Evolutionary conservation across 2,888 invertebrate genomes (phyloP).

Genomic region (Polydrusus tereticollis): DNA sequence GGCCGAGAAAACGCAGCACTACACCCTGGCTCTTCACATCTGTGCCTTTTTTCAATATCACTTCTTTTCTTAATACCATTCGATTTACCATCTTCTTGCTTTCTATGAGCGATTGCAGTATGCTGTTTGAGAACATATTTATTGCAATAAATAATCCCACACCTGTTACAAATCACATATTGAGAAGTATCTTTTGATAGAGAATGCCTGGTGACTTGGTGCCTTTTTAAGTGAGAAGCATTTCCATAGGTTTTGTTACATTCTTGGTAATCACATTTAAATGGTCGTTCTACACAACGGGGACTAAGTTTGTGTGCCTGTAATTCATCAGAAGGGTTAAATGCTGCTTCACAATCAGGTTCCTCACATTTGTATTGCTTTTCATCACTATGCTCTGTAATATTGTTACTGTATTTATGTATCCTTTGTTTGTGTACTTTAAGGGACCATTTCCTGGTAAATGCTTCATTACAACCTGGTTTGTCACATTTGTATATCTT

Average conservation of each 20-base stretch:
- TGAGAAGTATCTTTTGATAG: neutral
- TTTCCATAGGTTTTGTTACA: neutral
- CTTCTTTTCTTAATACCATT: neutral
- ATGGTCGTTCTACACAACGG: neutral
- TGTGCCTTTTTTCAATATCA: slow-evolving; percentile 18
- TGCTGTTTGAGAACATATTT: neutral
- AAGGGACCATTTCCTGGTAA: neutral
- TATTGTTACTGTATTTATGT: neutral
- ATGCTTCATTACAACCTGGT: neutral
- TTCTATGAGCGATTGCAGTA: neutral
- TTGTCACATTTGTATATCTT: neutral
- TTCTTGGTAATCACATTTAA: neutral
- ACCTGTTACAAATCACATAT: neutral
- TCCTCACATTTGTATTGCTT: neutral
- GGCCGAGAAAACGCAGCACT: slow-evolving; percentile 18
- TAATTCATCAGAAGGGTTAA: neutral
- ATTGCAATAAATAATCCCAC: neutral
- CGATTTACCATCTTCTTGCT: neutral
- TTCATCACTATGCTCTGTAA: neutral
- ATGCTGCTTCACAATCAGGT: neutral
- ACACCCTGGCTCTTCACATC: slow-evolving; percentile 26
- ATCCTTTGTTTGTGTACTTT: neutral
- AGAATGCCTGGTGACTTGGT: neutral
- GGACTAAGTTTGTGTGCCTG: neutral
- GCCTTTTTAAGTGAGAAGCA: neutral